Base-by-base conservation (phyloP, 2,113 vertebrate genomes). In the Dicrurus megarhynchus region DNA sequence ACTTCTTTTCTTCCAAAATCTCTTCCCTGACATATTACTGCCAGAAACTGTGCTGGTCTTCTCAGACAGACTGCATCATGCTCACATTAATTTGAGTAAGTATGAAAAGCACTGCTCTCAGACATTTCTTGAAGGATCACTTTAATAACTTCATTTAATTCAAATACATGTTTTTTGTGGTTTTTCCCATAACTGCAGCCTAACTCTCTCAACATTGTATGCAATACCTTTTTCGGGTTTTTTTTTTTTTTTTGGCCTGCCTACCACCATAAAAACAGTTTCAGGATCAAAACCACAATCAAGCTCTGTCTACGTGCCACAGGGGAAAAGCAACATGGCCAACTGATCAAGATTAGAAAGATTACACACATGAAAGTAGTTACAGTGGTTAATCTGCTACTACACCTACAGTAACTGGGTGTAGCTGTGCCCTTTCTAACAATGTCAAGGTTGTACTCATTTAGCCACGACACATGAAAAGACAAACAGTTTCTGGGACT, bases 381-480 rank as follows among this genome's bases (percentile, higher is more conserved):
- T 88, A 70, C 52, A 80, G 92, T 95, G 73, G 89, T 97, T 97
- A 97, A 97, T 97, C 95, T 97, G 75, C 97, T 96, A 95, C 95
- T 95, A 92, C 65, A 93, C 60, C 79, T 82, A 49, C 83, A 93
- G 75, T 76, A 61, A 84, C 65, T 79, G 90, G 75, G 90, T 35
- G 88, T 91, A 95, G 83, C 83, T 91, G 80, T 15, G 60, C 84
- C 96, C 95, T 96, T 96, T 92, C 73, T 63, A 93, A 95, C 86
- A 84, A 92, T 88, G 90, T 93, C 95, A 97, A 96, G 90, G 93
- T 79, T 95, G 71, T 70, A 86, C 60, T 61, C 57, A 63, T 76
- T 85, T 55, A 96, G 86, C 57, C 90, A 84, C 5, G 2, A 89
- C 91, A 71, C 47, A 49, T 4, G 11, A 78, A 90, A 95, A 95